Percentiles rank a stretch among this genome's conserved stretches.
These are phyloP conservation scores for Haliclystus octoradiatus DNA, from an alignment of 30 jellyfish, hydroid and myxozoan genomes.

Conservation along the genomic window DNA sequence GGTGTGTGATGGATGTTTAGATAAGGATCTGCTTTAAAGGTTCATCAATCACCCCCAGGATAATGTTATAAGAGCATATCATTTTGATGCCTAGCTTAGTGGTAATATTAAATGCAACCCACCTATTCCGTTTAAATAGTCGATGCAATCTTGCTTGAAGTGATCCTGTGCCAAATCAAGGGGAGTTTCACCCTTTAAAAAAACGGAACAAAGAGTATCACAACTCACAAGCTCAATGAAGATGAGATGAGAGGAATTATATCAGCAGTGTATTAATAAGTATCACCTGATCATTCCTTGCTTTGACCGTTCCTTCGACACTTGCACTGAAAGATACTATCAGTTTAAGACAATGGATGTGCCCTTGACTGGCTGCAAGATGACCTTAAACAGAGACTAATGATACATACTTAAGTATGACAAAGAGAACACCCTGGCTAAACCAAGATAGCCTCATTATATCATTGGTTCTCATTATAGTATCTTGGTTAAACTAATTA, in stretches of 20 bases:
- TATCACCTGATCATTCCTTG: slow-evolving; percentile 82
- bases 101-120: background rate
- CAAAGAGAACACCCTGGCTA: background rate
- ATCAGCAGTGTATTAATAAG: too few relatives aligned
- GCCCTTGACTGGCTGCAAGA: slow-evolving; percentile 89
- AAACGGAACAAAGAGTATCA: background rate
- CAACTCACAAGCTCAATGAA: too few relatives aligned
- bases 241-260: too few relatives aligned
- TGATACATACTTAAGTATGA: background rate
- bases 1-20: too few relatives aligned
- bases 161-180: slow-evolving; percentile 64
- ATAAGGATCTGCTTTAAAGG: too few relatives aligned
- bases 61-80: too few relatives aligned
- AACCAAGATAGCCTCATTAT: too few relatives aligned
- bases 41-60: too few relatives aligned
- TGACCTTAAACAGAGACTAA: slow-evolving; percentile 28
- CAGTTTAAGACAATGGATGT: slow-evolving; percentile 65
- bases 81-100: too few relatives aligned
- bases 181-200: slow-evolving; percentile 83
- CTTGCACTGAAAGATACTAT: slow-evolving; percentile 40
- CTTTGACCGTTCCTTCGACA: slow-evolving; percentile 39
- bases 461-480: too few relatives aligned
- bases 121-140: slow-evolving; percentile 81
- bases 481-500: too few relatives aligned
- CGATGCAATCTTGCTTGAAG: slow-evolving; percentile 55